A percentile compares a stretch with the other conserved stretches of the same genome.
Conservation (phyloP, 2,797 vertebrate species). For the Dendrocincla tyrannina region DNA sequence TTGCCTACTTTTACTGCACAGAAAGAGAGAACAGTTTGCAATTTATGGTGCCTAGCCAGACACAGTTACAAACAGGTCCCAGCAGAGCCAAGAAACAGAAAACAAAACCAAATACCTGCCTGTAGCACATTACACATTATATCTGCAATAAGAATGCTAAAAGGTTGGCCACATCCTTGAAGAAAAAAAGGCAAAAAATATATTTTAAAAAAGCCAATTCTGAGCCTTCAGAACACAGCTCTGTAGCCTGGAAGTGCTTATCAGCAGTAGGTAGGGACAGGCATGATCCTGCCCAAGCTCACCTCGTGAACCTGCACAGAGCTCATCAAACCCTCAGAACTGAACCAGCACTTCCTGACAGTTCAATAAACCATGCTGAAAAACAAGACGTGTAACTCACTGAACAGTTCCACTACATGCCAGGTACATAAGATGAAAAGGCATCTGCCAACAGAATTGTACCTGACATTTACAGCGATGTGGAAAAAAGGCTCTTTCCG, state of each 20-base stretch:
- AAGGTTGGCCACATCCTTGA: not conserved
- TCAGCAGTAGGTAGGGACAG: not conserved
- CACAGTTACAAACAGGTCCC: not conserved
- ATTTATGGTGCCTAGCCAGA: not conserved
- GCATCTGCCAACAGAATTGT: not conserved
- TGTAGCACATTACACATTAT: not conserved
- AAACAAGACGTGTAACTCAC: not conserved
- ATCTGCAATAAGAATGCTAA: not conserved
- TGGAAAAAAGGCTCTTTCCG: not conserved
- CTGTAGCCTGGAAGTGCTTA: not conserved
- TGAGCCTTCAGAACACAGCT: not conserved
- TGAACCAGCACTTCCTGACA: not conserved
- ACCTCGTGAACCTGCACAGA: not conserved
- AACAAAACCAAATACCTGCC: not conserved
- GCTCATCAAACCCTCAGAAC: not conserved
- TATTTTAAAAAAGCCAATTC: not conserved
- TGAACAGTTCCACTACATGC: not conserved
- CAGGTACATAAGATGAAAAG: not conserved
- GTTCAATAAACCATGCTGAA: not conserved
- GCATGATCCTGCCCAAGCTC: not conserved
- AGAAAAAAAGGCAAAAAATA: not conserved
- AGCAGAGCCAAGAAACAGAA: not conserved
- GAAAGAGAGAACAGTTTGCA: not conserved
- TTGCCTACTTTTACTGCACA: not conserved
- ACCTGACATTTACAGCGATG: not conserved